Evolutionary conservation across 2,113 vertebrate species (phyloP), one percentile per base, ranked within the genome.

Genomic region (Verasper variegatus): DNA sequence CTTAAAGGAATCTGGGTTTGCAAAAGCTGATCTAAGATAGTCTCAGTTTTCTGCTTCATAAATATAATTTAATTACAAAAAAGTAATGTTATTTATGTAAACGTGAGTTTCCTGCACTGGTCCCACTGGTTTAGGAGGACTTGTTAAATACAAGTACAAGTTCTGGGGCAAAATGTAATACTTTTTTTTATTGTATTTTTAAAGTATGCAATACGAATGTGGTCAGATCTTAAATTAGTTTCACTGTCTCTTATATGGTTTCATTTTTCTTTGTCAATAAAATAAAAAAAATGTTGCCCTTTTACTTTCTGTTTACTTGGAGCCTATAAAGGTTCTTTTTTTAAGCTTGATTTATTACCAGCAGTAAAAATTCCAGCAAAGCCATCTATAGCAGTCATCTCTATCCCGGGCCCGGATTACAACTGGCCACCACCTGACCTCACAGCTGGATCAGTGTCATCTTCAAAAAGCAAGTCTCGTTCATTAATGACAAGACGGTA

Each of bases 381-480:
- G 15, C 45, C 58, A 63, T 78, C 66, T 21, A 57, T 3, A 71
- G 66, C 70, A 62, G 54, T 54, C 51, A n/a, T 47, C 26, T 15
- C 18, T 40, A 8, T 72, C 40, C 52, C 51, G 67, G 10, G 45
- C 27, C 37, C 24, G 47, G 70, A 84, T 80, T 90, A 71, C 26
- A 20, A 64, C 72, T 78, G 70, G 31, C 75, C 59, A 70, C 64
- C 64, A 61, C 58, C 27, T 85, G 78, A 90, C 82, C 86, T 71
- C 57, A 47, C 82, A 78, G 71, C 81, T 63, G 81, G 67, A 76
- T 65, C 68, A 74, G 72, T 86, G 74, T 84, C 74, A 15, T 76
- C 78, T 88, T 86, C 62, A 85, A 80, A 88, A 63, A 71, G 65
- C 83, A 88, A 79, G 31, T 54, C 27, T 26, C 75, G 65, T 7